A percentile compares a stretch with the other conserved stretches of the same genome.
These are phyloP conservation scores for Epizoanthus stellaris DNA, from an alignment of 92 coral and sea anemone species.

Conservation along the genomic window DNA sequence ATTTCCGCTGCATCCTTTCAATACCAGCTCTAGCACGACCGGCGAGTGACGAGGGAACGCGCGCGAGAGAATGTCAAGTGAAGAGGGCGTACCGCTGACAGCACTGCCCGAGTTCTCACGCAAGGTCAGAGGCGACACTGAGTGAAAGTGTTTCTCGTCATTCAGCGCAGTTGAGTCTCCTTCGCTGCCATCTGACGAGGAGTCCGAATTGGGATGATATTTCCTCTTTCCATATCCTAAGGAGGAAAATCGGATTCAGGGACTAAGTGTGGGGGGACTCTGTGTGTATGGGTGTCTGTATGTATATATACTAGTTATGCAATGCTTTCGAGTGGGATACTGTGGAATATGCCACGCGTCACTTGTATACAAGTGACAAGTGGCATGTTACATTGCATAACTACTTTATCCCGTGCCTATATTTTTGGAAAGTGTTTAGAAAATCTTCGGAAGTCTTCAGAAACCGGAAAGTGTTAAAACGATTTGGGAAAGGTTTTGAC, in stretches of 20 bases:
- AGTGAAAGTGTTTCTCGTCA: conserved; percentile 54
- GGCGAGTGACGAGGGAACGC: conserved; percentile 84
- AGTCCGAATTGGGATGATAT: conserved; percentile 5
- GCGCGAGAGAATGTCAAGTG: conserved; percentile 80
- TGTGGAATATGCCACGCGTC: no score
- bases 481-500: no score
- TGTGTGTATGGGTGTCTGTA: neutral
- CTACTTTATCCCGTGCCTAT: no score
- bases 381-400: no score
- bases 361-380: no score
- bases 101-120: conserved; percentile 55
- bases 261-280: neutral
- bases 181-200: conserved; percentile 45
- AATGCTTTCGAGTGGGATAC: no score
- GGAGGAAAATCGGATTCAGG: neutral
- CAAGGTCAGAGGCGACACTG: conserved; percentile 71
- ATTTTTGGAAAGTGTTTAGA: no score
- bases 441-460: no score
- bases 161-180: conserved; percentile 18
- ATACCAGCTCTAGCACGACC: conserved; percentile 76
- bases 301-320: neutral
- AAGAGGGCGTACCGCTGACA: conserved; percentile 64
- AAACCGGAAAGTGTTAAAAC: no score
- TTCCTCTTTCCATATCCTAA: conserved; percentile 32
- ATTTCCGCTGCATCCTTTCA: conserved; percentile 93